phyloP scores from a whole-genome alignment of 2,113 vertebrate species.

The Ciconia maguari region DNA sequence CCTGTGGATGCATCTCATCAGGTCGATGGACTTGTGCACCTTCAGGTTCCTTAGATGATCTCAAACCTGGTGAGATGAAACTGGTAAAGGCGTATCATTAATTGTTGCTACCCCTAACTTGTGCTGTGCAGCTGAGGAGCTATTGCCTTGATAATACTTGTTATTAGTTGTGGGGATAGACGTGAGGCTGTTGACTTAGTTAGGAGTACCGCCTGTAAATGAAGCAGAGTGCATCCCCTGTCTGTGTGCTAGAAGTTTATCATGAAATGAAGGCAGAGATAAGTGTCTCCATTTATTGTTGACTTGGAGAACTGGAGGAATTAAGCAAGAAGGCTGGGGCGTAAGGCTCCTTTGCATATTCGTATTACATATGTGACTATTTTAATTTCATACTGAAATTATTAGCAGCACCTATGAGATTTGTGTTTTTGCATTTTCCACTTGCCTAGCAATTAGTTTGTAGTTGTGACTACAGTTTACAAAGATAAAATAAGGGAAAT shows the following conservation, averaged over 20 bases:
- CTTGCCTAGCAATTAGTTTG: background rate
- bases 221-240: background rate
- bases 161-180: background rate
- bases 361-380: background rate
- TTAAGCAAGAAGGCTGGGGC: background rate
- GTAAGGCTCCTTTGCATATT: background rate
- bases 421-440: background rate
- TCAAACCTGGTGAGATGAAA: background rate
- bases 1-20: no score
- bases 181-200: background rate
- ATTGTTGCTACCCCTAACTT: background rate
- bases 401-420: background rate
- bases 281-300: background rate
- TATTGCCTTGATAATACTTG: background rate
- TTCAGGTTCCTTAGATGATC: no score
- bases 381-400: background rate
- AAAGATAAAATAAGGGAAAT: background rate
- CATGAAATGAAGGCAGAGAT: background rate
- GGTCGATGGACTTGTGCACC: no score
- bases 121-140: background rate
- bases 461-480: background rate
- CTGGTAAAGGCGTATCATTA: background rate
- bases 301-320: background rate
- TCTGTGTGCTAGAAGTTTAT: background rate
- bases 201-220: background rate